These are phyloP conservation scores for Scotopteryx bipunctaria DNA, from an alignment of 2,888 invertebrate species.

Conservation along the genomic window DNA sequence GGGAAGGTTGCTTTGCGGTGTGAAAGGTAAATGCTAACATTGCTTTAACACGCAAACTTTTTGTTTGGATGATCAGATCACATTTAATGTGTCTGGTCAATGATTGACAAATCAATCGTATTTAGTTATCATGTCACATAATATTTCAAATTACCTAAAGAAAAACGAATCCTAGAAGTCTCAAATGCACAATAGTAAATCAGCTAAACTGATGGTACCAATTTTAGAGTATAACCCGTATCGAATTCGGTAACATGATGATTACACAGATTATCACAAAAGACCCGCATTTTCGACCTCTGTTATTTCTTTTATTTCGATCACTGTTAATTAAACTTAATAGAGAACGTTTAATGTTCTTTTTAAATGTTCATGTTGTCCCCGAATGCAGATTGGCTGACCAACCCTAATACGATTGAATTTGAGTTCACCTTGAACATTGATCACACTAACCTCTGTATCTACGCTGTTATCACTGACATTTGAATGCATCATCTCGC, in stretches of 20 bases:
- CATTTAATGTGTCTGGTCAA: background rate
- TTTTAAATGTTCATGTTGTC: constrained; percentile 24
- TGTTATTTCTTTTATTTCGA: too few relatives aligned
- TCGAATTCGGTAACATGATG: constrained; percentile 11
- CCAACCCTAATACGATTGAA: constrained; percentile 30
- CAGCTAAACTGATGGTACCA: background rate
- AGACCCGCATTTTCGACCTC: constrained; percentile 28
- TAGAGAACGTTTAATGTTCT: constrained; percentile 24
- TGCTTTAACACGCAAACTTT: background rate
- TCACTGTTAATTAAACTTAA: constrained; percentile 28
- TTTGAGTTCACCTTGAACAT: constrained; percentile 31
- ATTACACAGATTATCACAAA: constrained; percentile 12
- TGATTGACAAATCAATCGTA: background rate
- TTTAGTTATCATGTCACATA: too few relatives aligned
- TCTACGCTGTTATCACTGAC: background rate
- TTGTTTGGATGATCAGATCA: background rate
- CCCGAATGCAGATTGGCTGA: constrained; percentile 16
- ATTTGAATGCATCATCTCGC: background rate
- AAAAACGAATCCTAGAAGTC: too few relatives aligned
- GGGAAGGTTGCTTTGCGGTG: constrained; percentile 1
- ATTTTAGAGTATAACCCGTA: constrained; percentile 16
- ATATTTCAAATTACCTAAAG: too few relatives aligned
- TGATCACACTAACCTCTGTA: constrained; percentile 16
- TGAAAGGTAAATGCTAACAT: background rate
- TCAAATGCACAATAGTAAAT: too few relatives aligned